Evolutionary conservation across 2,113 vertebrate species (phyloP), one percentile per base, ranked within the genome.

Genomic region (Daubentonia madagascariensis): DNA sequence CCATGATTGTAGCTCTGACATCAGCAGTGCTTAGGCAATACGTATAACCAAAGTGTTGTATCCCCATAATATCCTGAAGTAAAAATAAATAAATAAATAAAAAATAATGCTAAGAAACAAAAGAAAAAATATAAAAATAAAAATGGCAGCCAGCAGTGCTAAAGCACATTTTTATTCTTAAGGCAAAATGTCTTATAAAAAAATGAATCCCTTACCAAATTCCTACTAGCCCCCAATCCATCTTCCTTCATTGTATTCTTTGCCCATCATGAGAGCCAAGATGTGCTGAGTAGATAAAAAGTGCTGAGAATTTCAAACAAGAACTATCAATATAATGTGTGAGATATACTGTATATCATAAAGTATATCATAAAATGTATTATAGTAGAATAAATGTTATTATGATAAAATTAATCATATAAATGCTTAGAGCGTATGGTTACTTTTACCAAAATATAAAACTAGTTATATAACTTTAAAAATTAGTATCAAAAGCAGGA

Each of bases 131-230:
- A n/a, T n/a, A n/a, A n/a, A n/a, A n/a, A n/a, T n/a, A n/a, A n/a
- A n/a, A 95, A 92, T 90, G 72, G 25, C 70, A 85, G 63, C 12
- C 65, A 73, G 45, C 14, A 92, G 67, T 78, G 76, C 94, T 85
- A 95, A 96, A 94, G 52, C 76, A 93, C 59, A 54, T 75, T 85
- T 85, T 67, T 89, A 96, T 86, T 95, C 81, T 97, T 98, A 97
- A 97, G 95, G 97, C 96, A 97, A 93, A 97, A 97, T 86, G 67
- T 97, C 72, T 88, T 70, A 79, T 54, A 92, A 97, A 63, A 89
- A 80, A 93, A 85, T 30, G 22, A n/a, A 73, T 63, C 32, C 45
- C 48, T 48, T 67, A 68, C 17, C 37, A 22, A 87, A 16, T 59
- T n/a, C 30, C 32, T 14, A 25, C 5, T 85, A 8, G 20, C 23